A percentile compares a stretch with the other conserved stretches of the same genome.
phyloP scores from a whole-genome alignment of 92 coral and sea anemone species.

The Pocillopora grandis region DNA sequence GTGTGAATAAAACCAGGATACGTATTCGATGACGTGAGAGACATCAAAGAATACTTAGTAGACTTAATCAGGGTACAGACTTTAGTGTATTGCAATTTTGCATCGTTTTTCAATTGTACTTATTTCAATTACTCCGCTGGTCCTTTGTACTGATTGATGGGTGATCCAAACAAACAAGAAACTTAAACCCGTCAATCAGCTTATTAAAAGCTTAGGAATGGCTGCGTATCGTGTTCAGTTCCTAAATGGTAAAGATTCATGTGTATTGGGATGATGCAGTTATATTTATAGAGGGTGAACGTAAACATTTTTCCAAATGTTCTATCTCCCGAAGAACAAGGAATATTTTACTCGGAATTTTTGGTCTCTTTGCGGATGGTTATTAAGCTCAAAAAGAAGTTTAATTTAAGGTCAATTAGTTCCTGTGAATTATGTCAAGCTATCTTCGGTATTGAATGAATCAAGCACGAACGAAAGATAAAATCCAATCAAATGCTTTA shows the following conservation, averaged over 20 bases:
- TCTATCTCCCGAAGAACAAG: slow-evolving; percentile 24
- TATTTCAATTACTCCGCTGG: neutral
- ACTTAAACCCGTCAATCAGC: neutral
- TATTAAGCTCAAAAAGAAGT: neutral
- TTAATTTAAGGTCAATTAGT: neutral
- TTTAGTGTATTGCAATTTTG: neutral
- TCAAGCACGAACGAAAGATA: neutral
- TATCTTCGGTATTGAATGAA: neutral
- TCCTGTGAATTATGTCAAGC: neutral
- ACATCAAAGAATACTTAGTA: too few species aligned
- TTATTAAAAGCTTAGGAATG: neutral
- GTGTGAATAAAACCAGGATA: too few species aligned
- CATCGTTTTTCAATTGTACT: neutral
- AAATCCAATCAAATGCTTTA: neutral
- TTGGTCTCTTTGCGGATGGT: slow-evolving; percentile 11
- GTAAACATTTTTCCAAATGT: slow-evolving; percentile 2
- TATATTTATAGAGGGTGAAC: neutral
- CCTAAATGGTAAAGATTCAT: neutral
- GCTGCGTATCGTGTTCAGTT: neutral
- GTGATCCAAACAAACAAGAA: neutral
- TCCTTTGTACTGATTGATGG: slow-evolving; percentile 7
- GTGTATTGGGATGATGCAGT: neutral
- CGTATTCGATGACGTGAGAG: too few species aligned
- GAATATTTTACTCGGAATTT: slow-evolving; percentile 4
- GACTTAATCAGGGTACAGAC: too few species aligned